Evolutionary conservation across 2,888 invertebrate species (phyloP).

Genomic region (Carterocephalus palaemon): DNA sequence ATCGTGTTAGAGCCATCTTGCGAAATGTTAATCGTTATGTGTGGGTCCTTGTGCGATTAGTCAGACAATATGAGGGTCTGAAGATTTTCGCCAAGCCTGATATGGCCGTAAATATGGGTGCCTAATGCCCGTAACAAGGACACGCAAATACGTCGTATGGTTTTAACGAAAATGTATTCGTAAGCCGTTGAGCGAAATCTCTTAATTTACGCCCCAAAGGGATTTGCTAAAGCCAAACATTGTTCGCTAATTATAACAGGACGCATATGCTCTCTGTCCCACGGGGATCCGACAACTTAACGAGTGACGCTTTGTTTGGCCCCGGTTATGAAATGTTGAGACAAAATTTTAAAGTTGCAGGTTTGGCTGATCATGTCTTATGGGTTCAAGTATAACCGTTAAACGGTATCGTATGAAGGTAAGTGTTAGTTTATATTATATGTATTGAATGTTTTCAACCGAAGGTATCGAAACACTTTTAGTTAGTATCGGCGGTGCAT

Average conservation of each 20-base stretch:
- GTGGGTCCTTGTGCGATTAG: too few species aligned
- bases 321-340: conserved; percentile 21
- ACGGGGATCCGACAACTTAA: conserved; percentile 69
- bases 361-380: conserved; percentile 1
- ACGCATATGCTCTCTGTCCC: conserved; percentile 69
- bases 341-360: conserved; percentile 14
- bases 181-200: conserved; percentile 71
- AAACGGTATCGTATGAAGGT: too few species aligned
- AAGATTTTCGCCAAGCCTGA: conserved; percentile 3
- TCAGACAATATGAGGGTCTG: too few species aligned
- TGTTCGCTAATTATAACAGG: conserved; percentile 78
- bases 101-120: conserved; percentile 10
- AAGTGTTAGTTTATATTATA: too few species aligned
- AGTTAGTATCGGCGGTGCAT: too few species aligned
- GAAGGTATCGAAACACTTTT: too few species aligned
- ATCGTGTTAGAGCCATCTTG: too few species aligned
- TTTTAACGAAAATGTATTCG: conserved; percentile 65
- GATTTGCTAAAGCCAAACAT: conserved; percentile 78
- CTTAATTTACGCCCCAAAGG: conserved; percentile 78
- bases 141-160: conserved; percentile 27
- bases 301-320: conserved; percentile 47
- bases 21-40: too few species aligned
- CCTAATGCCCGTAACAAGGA: conserved; percentile 21
- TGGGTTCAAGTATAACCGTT: conserved; percentile 2
- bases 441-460: too few species aligned